Evolutionary conservation across 37 sponge, comb jelly and placozoan species (phyloP).

Genomic region (Beroe forskalii): DNA sequence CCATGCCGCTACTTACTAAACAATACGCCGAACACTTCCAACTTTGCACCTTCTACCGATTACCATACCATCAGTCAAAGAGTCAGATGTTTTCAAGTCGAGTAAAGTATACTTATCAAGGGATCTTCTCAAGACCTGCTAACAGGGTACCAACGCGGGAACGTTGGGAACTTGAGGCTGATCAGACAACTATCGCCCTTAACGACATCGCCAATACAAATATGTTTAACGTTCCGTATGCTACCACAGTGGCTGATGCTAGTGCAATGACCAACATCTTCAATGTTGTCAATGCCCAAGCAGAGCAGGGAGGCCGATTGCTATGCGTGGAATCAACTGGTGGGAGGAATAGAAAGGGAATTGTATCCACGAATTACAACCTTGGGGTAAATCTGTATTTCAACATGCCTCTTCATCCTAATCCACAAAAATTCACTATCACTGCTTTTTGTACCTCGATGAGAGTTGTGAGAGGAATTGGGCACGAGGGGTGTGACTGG

Average conservation of each 20-base stretch:
- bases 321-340: background rate
- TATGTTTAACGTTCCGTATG: background rate
- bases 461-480: background rate
- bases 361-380: background rate
- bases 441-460: background rate
- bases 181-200: background rate
- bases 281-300: background rate
- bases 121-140: background rate
- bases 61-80: background rate
- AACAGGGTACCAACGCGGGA: background rate
- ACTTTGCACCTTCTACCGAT: background rate
- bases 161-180: background rate
- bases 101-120: background rate
- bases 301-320: background rate
- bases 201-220: background rate
- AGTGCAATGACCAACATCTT: background rate
- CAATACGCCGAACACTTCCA: background rate
- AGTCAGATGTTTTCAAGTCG: background rate
- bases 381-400: background rate
- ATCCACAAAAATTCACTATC: background rate
- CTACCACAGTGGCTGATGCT: background rate
- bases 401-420: background rate
- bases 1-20: background rate
- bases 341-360: background rate
- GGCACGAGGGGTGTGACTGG: background rate